A percentile compares a stretch with the other conserved stretches of the same genome.
These are phyloP conservation scores for Protaetia brevitarsis DNA, from an alignment of 1,140 invertebrate genomes.

Conservation along the genomic window DNA sequence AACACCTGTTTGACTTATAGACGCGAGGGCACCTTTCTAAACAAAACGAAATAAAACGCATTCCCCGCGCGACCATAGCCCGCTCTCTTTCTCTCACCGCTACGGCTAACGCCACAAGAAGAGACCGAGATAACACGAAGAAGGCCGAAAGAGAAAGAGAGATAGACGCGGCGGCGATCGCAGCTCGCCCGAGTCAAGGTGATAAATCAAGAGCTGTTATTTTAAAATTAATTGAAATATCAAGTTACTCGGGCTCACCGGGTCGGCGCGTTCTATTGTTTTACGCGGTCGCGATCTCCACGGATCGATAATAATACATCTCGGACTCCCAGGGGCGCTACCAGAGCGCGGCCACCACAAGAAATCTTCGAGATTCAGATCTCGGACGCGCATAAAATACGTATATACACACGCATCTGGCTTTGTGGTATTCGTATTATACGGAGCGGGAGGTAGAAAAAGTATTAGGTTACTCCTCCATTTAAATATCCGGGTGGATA, in stretches of 20 bases:
- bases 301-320: slow-evolving; percentile 25
- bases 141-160: neutral
- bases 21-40: slow-evolving; percentile 29
- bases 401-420: no score
- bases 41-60: slow-evolving; percentile 11
- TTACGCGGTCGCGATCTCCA: slow-evolving; percentile 27
- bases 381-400: no score
- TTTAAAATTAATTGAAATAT: slow-evolving; percentile 33
- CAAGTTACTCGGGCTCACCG: slow-evolving; percentile 29
- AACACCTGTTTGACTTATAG: slow-evolving; percentile 28
- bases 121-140: neutral
- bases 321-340: no score
- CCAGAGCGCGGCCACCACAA: no score
- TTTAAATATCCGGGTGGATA: no score
- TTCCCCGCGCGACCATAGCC: neutral
- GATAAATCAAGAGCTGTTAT: slow-evolving; percentile 32
- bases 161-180: slow-evolving; percentile 14
- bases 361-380: no score
- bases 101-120: neutral
- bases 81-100: slow-evolving; percentile 1
- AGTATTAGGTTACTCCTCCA: no score
- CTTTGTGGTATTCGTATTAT: no score
- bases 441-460: no score
- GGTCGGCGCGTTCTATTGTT: slow-evolving; percentile 26
- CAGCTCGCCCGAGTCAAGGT: slow-evolving; percentile 24